A percentile compares a stretch with the other conserved stretches of the same genome.
Evolutionary conservation across 1,140 invertebrate species (phyloP).

Genomic region (Drosophila kohkoa): DNA sequence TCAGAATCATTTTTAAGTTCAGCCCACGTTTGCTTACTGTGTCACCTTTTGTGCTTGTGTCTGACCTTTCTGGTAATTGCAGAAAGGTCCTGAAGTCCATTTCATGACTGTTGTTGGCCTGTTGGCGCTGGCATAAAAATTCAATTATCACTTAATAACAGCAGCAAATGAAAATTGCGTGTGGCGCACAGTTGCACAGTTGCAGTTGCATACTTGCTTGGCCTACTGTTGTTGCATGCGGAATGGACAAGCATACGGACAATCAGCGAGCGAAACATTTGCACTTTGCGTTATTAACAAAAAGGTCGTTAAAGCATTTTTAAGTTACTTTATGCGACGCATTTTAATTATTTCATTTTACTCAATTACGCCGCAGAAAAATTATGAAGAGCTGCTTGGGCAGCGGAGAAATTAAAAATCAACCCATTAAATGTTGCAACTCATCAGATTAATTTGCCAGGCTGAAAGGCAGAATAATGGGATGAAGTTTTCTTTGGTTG

Average conservation of each 20-base stretch:
- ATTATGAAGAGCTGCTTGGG: conserved; percentile 21
- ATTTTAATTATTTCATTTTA: conserved; percentile 78
- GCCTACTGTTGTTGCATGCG: conserved; percentile 36
- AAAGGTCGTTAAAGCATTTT: conserved; percentile 75
- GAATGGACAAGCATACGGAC: conserved; percentile 29
- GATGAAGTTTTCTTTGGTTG: background rate
- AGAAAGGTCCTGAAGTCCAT: conserved; percentile 40
- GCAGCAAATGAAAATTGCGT: conserved; percentile 70
- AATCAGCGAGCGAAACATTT: conserved; percentile 57
- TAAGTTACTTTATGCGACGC: conserved; percentile 69
- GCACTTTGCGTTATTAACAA: conserved; percentile 81
- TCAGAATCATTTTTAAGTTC: background rate
- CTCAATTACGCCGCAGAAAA: conserved; percentile 60
- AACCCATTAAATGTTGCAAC: background rate
- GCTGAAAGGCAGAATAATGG: no score
- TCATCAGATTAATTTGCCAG: background rate
- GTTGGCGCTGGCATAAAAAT: conserved; percentile 69
- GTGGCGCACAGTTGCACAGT: conserved; percentile 47
- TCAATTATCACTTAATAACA: conserved; percentile 83
- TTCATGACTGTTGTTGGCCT: conserved; percentile 25
- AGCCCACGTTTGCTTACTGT: background rate
- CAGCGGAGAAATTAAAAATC: conserved; percentile 27
- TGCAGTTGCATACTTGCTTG: conserved; percentile 38
- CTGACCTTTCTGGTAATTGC: conserved; percentile 33
- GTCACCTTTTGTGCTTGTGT: conserved; percentile 7